These are phyloP conservation scores for Heterotilapia buettikoferi DNA, from an alignment of 2,113 vertebrate species.

Conservation along the genomic window DNA sequence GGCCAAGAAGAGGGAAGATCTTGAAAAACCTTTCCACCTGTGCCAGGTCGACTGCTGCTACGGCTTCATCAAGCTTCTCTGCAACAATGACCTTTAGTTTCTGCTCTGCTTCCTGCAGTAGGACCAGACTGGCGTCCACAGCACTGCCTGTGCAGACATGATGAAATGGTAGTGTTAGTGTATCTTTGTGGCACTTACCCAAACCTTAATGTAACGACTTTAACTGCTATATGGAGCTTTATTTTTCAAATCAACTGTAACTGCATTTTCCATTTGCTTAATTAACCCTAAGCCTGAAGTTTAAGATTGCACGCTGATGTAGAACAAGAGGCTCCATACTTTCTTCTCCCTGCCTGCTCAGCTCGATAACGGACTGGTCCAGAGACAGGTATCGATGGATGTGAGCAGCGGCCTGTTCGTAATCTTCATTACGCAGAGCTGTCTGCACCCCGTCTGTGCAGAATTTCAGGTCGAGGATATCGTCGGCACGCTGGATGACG, in stretches of 20 bases:
- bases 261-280: neutral
- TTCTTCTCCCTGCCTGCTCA: conserved; percentile 94
- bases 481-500: conserved; percentile 94
- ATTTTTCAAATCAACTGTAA: neutral
- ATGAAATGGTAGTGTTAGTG: neutral
- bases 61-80: conserved; percentile 85
- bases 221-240: neutral
- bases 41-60: conserved; percentile 83
- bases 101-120: conserved; percentile 91
- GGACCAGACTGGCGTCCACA: conserved; percentile 90
- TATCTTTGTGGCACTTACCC: neutral
- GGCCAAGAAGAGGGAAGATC: conserved; percentile 91
- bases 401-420: conserved; percentile 94
- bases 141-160: conserved; percentile 75
- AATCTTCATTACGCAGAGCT: conserved; percentile 88
- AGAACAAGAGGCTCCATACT: conserved; percentile 63
- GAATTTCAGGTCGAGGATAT: conserved; percentile 97
- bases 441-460: conserved; percentile 97
- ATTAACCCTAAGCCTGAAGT: neutral
- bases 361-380: conserved; percentile 96
- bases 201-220: neutral
- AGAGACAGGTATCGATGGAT: conserved; percentile 94
- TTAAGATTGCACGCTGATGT: neutral
- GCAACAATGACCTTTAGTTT: conserved; percentile 89
- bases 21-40: conserved; percentile 98